Conservation (phyloP, 2,113 vertebrate species). For the Kryptolebias marmoratus region DNA sequence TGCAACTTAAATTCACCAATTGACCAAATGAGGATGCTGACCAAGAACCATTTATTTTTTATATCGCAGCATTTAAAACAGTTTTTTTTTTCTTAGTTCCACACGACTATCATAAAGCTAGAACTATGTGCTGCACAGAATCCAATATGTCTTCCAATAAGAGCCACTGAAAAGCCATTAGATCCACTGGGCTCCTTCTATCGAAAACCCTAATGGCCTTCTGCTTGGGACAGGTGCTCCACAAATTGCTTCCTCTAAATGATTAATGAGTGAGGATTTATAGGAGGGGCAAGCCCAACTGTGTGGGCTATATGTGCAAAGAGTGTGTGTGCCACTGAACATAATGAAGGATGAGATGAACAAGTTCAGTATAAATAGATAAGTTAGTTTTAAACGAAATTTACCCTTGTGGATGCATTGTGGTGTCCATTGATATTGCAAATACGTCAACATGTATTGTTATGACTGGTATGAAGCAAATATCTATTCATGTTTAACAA, state of each 20-base stretch:
- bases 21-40: conserved; percentile 24
- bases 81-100: conserved; percentile 21
- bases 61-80: conserved; percentile 5
- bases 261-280: conserved; percentile 77
- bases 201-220: conserved; percentile 75
- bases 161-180: conserved; percentile 76
- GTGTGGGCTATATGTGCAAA: conserved; percentile 19
- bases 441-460: too few relatives aligned
- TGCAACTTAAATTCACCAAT: neutral
- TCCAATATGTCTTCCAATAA: conserved; percentile 79
- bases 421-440: too few relatives aligned
- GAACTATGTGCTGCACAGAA: conserved; percentile 52
- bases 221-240: conserved; percentile 77
- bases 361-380: neutral
- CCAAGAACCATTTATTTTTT: neutral
- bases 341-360: conserved; percentile 2
- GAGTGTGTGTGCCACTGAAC: conserved; percentile 6
- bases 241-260: conserved; percentile 82
- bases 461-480: too few relatives aligned
- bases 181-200: conserved; percentile 58
- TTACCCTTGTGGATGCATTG: conserved; percentile 3
- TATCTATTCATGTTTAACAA: neutral
- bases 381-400: neutral
- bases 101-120: conserved; percentile 41
- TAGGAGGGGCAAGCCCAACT: conserved; percentile 32